Base-by-base conservation (phyloP, 2,797 vertebrate species). In the Ciconia nigra region DNA sequence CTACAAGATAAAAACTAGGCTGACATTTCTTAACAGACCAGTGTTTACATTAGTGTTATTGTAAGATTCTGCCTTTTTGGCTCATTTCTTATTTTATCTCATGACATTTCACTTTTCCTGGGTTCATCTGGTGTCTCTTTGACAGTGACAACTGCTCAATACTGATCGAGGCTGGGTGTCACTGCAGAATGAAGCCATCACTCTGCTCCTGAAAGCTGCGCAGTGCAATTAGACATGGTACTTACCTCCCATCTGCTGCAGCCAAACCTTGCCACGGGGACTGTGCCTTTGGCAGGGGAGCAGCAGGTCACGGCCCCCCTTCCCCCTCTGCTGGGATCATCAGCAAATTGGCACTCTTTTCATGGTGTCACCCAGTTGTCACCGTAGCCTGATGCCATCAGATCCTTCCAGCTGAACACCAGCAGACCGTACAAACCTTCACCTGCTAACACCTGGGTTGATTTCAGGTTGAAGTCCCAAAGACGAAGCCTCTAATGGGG, bases 1-100 rank as follows among this genome's bases (percentile, higher is more conserved):
- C 61, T 92, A 67, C 66, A 70, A 80, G 96, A 95, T 95, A 94
- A 96, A 96, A 90, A 70, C 51, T 18, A 69, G 37, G 63, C 73
- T 94, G 91, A 29, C 24, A 81, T 55, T 93, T 87, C 79, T 96
- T 86, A 81, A 92, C 47, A 83, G 42, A 44, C 9, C 16, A 59
- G 61, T 49, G 70, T 95, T 97, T 95, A 83, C n/a, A 14, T 62
- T 71, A 65, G 17, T 41, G 29, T 70, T 52, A 54, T 10, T 78
- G 9, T 61, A 74, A 86, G 65, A 83, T 74, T 86, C 61, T 89
- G 39, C 39, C 57, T 78, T 93, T 94, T 87, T 59, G 77, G 42
- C 42, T 85, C 29, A 33, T 89, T 74, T 67, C 1, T 3, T 62
- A 20, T 31, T 91, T 82, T 67, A 39, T 74, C 28, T 73, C 52